Evolutionary conservation across 2,888 invertebrate genomes (phyloP), one percentile per base, ranked within the genome.

Genomic region (Seira musarum): DNA sequence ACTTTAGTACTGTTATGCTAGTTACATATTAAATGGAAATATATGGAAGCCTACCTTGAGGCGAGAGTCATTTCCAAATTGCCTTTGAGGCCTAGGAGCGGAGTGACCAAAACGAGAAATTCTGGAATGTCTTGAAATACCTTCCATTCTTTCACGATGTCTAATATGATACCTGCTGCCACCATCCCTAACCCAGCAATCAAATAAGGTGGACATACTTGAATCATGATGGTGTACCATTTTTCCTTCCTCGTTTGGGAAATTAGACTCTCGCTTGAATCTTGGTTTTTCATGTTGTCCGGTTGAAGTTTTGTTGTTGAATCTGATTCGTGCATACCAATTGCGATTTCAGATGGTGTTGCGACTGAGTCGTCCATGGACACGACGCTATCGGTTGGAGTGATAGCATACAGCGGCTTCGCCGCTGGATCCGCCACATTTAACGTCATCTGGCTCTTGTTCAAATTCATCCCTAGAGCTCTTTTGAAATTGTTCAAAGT

Each of bases 101-200:
- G 95, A 75, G 96, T 96, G 63, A 97, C 92, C 90, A 94, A 89
- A 84, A 94, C 93, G 88, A 94, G 92, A 76, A 94, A 90, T 88
- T 94, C 93, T 60, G 92, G 92, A 8, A 94, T 91, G 88, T 92
- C 90, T 84, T 90, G 90, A 88, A 93, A 94, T 61, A 94, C 93
- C 66, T 90, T 89, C 70, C 88, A 87, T 89, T 93, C 93, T 90
- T 95, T 95, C 67, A 96, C 96, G 84, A 92, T 89, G 88, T 96
- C 96, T 21, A 97, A 90, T 15, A 96, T 91, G 80, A 96, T 90
- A 87, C 96, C 96, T 74, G 96, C 96, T 15, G 94, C 94, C 1
- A 96, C 96, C 94, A 95, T 96, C 74, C 96, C 96, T 88, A 95
- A 93, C 17, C 96, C 96, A 78, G 96, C 96, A 79, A 96, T 91